These are phyloP conservation scores for Ophioninae sp. DNA, from an alignment of 2,888 invertebrate genomes.

Conservation along the genomic window DNA sequence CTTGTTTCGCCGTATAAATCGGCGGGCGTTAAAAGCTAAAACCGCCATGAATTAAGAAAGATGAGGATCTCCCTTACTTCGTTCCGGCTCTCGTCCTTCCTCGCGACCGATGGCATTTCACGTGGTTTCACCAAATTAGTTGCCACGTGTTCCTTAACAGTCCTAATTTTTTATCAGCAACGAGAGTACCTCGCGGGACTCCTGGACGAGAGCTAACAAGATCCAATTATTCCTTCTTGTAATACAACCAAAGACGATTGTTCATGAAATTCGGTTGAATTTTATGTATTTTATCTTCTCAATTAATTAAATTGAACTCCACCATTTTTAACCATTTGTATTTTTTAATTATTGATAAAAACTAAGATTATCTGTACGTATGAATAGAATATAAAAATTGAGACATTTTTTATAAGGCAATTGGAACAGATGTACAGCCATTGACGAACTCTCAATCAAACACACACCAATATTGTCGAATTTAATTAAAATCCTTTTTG, in stretches of 20 bases:
- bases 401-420: too few species aligned
- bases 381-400: neutral
- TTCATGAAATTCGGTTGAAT: neutral
- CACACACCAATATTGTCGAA: too few species aligned
- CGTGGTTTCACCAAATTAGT: slow-evolving; percentile 43
- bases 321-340: neutral
- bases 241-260: neutral
- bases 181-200: neutral
- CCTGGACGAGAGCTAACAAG: slow-evolving; percentile 16
- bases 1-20: slow-evolving; percentile 19
- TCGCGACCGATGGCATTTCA: neutral
- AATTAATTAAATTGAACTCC: neutral
- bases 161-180: slow-evolving; percentile 30
- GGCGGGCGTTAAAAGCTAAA: slow-evolving; percentile 44
- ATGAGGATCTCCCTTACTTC: slow-evolving; percentile 7
- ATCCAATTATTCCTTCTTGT: neutral
- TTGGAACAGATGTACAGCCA: too few species aligned
- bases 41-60: slow-evolving; percentile 44
- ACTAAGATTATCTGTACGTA: neutral
- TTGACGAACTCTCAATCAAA: too few species aligned
- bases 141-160: slow-evolving; percentile 40
- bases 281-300: neutral
- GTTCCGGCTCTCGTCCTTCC: neutral
- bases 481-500: too few species aligned
- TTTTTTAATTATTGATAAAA: too few species aligned